Conservation (phyloP, 2,797 vertebrate genomes). For the Odontamblyopus rebecca region DNA sequence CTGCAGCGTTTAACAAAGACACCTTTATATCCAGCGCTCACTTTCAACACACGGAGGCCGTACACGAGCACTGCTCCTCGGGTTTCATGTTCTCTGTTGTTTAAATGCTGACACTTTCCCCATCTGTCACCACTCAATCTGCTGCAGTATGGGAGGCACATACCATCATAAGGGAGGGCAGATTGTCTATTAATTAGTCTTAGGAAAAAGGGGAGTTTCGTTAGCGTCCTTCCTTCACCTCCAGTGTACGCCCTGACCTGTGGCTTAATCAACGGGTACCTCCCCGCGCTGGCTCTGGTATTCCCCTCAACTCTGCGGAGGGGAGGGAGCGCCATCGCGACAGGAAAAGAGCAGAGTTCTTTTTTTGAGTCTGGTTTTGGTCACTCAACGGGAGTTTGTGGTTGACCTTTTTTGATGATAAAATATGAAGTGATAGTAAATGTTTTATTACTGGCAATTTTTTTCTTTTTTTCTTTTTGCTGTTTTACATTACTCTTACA, state of each 20-base stretch:
- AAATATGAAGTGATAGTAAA: slow-evolving; percentile 37
- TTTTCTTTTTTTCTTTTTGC: background rate
- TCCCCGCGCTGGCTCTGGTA: slow-evolving; percentile 56
- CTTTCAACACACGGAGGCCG: slow-evolving; percentile 36
- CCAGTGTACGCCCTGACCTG: slow-evolving; percentile 51
- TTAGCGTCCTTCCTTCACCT: slow-evolving; percentile 56
- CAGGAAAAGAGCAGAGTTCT: slow-evolving; percentile 24
- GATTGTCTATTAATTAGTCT: slow-evolving; percentile 63
- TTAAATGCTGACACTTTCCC: slow-evolving; percentile 68
- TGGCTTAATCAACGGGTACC: slow-evolving; percentile 54
- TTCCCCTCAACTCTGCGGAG: slow-evolving; percentile 50
- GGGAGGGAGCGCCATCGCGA: slow-evolving; percentile 26
- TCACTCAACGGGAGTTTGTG: slow-evolving; percentile 55
- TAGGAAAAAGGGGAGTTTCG: slow-evolving; percentile 21
- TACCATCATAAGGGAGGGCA: slow-evolving; percentile 43
- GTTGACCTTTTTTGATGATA: slow-evolving; percentile 37
- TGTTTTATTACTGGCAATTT: background rate
- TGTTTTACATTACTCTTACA: background rate
- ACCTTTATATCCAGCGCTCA: slow-evolving; percentile 74
- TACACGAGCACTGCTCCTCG: slow-evolving; percentile 57
- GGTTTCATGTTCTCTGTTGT: slow-evolving; percentile 73
- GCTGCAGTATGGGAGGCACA: slow-evolving; percentile 56
- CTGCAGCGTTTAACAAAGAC: slow-evolving; percentile 74
- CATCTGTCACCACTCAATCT: slow-evolving; percentile 68
- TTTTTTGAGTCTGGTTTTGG: slow-evolving; percentile 46